Percentiles rank a stretch among this genome's conserved stretches.
phyloP scores from a whole-genome alignment of 2,797 vertebrate genomes.

The Alfaro cultratus region DNA sequence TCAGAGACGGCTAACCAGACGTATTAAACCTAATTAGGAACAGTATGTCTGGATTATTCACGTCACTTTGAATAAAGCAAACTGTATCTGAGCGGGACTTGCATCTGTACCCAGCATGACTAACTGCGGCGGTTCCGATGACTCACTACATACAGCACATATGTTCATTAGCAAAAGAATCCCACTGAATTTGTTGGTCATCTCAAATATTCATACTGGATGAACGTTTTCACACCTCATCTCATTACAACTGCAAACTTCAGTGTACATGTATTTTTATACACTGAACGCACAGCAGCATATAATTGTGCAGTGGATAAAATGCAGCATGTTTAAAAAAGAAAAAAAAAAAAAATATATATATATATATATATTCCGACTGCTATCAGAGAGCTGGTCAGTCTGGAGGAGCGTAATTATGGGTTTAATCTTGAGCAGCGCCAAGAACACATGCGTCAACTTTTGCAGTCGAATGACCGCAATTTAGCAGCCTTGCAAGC shows the following conservation, averaged over 20 bases:
- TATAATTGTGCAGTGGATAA: not conserved
- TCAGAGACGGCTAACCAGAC: slow-evolving; percentile 4
- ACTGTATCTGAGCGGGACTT: slow-evolving; percentile 21
- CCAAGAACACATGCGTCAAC: too few species aligned
- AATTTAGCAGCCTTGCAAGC: too few species aligned
- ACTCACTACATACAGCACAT: slow-evolving; percentile 43
- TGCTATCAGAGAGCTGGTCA: too few species aligned
- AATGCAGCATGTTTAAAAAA: too few species aligned
- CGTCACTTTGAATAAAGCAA: not conserved
- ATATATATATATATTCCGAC: too few species aligned
- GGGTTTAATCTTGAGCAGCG: too few species aligned
- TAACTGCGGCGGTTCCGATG: slow-evolving; percentile 46
- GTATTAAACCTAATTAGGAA: not conserved
- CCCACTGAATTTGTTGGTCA: slow-evolving; percentile 19
- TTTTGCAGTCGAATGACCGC: too few species aligned
- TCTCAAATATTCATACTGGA: slow-evolving; percentile 14
- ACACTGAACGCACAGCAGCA: not conserved
- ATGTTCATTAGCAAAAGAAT: slow-evolving; percentile 57
- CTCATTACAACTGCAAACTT: not conserved
- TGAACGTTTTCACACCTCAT: not conserved
- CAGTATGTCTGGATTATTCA: slow-evolving; percentile 16
- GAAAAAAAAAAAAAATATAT: too few species aligned
- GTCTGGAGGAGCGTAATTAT: too few species aligned
- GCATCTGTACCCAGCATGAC: slow-evolving; percentile 46
- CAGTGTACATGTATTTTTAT: not conserved